Percentiles rank a stretch among this genome's conserved stretches.
Evolutionary conservation across 2,797 vertebrate species (phyloP).

Genomic region (Borostomias antarcticus): DNA sequence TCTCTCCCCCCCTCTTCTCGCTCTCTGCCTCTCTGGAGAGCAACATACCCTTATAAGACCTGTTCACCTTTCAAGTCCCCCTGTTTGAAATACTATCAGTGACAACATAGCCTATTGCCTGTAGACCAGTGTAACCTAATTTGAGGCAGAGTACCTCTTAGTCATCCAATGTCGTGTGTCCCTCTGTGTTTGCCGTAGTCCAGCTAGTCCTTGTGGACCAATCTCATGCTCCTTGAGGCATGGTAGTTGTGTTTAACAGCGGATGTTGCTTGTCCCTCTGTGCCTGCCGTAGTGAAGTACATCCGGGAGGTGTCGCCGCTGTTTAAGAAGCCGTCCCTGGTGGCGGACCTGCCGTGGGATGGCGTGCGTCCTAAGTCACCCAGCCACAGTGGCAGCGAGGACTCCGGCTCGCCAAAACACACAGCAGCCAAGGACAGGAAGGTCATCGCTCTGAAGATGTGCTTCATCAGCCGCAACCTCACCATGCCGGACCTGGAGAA

Average conservation of each 20-base stretch:
- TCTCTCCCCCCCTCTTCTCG: constrained; percentile 10
- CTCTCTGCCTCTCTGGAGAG: constrained; percentile 11
- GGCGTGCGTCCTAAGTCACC: constrained; percentile 81
- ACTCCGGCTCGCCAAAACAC: constrained; percentile 89
- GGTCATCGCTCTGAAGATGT: constrained; percentile 95
- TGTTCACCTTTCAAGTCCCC: constrained; percentile 7
- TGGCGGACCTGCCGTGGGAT: constrained; percentile 93
- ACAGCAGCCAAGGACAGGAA: constrained; percentile 84
- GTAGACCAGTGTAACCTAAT: neutral
- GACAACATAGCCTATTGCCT: neutral
- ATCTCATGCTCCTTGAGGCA: neutral
- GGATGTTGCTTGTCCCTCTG: constrained; percentile 13
- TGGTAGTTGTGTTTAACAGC: too few relatives aligned
- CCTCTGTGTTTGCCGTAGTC: neutral
- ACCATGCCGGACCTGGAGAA: constrained; percentile 96
- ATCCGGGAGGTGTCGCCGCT: constrained; percentile 95
- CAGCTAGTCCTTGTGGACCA: neutral
- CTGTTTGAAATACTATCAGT: neutral
- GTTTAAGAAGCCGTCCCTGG: constrained; percentile 91
- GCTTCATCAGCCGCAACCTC: constrained; percentile 92
- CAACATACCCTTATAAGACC: constrained; percentile 34
- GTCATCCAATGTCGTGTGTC: neutral
- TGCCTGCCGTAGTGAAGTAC: constrained; percentile 85
- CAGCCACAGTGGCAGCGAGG: constrained; percentile 87
- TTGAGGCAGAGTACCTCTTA: neutral